phyloP scores from a whole-genome alignment of 2,113 vertebrate genomes.

The Hippocampus zosterae region DNA sequence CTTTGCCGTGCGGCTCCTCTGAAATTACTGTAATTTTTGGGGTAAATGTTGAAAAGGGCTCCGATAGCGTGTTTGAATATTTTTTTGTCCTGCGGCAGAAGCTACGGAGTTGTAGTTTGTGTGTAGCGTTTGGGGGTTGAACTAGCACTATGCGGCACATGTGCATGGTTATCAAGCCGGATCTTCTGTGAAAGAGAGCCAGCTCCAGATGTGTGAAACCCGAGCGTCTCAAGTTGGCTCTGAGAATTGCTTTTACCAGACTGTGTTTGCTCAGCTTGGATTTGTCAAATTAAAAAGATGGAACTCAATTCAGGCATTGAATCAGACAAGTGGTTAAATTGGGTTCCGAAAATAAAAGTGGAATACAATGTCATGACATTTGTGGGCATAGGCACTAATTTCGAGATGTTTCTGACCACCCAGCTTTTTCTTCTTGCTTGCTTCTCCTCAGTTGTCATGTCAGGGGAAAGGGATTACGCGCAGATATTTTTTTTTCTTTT shows the following conservation, averaged over 20 bases:
- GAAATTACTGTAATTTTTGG: too few relatives aligned
- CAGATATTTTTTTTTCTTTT: not conserved
- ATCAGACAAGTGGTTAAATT: conserved; percentile 33
- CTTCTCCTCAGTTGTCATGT: conserved; percentile 26
- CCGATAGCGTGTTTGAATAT: too few relatives aligned
- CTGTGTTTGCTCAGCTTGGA: conserved; percentile 70
- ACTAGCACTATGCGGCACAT: conserved; percentile 37
- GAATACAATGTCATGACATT: conserved; percentile 33
- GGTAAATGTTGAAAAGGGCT: too few relatives aligned
- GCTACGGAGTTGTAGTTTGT: not conserved
- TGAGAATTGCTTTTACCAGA: conserved; percentile 54
- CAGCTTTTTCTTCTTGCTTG: conserved; percentile 34
- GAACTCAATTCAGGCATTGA: conserved; percentile 13
- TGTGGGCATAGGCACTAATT: not conserved
- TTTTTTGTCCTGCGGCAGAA: not conserved
- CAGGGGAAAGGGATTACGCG: not conserved
- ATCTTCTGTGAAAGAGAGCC: conserved; percentile 37
- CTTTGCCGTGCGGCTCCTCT: too few relatives aligned
- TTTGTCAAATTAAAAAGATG: conserved; percentile 60
- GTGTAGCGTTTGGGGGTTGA: conserved; percentile 21
- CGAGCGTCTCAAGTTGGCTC: conserved; percentile 49
- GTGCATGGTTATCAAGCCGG: conserved; percentile 50
- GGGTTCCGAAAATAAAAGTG: conserved; percentile 35
- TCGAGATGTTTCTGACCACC: conserved; percentile 62
- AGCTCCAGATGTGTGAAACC: conserved; percentile 67